Percentiles rank a stretch among this genome's conserved stretches.
phyloP scores from a whole-genome alignment of 2,888 invertebrate species.

The Polymixis flavicincta region DNA sequence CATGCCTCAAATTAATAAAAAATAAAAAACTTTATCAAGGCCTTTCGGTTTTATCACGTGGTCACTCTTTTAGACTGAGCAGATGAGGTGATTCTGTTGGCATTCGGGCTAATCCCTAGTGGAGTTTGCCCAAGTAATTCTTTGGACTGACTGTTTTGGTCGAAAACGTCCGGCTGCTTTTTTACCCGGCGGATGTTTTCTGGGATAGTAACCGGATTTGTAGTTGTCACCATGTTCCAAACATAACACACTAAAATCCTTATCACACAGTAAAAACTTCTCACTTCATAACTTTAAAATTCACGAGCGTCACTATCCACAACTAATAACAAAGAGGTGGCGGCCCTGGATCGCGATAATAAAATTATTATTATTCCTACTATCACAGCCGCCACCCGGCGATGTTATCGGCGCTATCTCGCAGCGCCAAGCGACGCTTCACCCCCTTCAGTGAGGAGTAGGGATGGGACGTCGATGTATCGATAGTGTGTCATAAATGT shows the following conservation, averaged over 20 bases:
- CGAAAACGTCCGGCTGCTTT: too few relatives aligned
- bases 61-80: too few relatives aligned
- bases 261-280: constrained; percentile 41
- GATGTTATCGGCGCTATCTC: constrained; percentile 89
- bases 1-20: background rate
- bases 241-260: background rate
- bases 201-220: too few relatives aligned
- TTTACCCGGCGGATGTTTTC: too few relatives aligned
- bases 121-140: too few relatives aligned
- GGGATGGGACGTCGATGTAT: constrained; percentile 69
- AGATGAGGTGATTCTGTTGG: too few relatives aligned
- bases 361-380: constrained; percentile 90
- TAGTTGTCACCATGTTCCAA: background rate
- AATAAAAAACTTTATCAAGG: background rate
- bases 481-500: constrained; percentile 62
- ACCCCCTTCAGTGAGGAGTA: constrained; percentile 83
- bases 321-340: constrained; percentile 70
- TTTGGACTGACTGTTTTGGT: too few relatives aligned
- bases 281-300: constrained; percentile 61
- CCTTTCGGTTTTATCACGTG: background rate
- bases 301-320: constrained; percentile 60
- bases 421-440: constrained; percentile 88
- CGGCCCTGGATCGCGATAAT: constrained; percentile 87
- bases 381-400: constrained; percentile 88
- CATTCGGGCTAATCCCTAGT: too few relatives aligned